These are phyloP conservation scores for Acanthacorydalis orientalis DNA, from an alignment of 2,888 invertebrate genomes.

Conservation along the genomic window DNA sequence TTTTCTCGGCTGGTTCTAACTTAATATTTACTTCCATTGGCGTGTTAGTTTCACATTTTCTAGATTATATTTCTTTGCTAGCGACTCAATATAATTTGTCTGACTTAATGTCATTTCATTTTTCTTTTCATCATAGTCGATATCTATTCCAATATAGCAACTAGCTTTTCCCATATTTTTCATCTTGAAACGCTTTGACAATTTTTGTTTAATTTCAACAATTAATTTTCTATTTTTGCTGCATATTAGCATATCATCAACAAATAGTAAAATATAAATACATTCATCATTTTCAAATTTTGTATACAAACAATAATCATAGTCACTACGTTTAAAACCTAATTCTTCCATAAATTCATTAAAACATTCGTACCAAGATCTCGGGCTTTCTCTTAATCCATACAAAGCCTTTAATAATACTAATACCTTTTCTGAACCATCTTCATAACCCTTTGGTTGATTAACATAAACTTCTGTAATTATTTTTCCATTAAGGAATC, in stretches of 20 bases:
- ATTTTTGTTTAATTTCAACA: neutral
- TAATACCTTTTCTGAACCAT: conserved; percentile 8
- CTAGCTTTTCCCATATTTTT: conserved; percentile 1
- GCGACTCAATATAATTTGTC: conserved; percentile 12
- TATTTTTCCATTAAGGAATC: conserved; percentile 10
- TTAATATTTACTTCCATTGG: conserved; percentile 17
- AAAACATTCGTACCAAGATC: conserved; percentile 12
- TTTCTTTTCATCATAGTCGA: conserved; percentile 10
- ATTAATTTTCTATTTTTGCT: neutral
- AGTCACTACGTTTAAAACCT: conserved; percentile 7
- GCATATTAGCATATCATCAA: conserved; percentile 7
- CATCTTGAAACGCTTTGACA: conserved; percentile 2
- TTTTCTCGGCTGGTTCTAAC: conserved; percentile 9
- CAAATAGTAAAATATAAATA: conserved; percentile 6
- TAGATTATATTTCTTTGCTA: conserved; percentile 13
- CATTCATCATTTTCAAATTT: neutral
- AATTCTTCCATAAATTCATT: conserved; percentile 9
- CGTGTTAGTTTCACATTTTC: conserved; percentile 13
- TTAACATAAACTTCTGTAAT: conserved; percentile 9
- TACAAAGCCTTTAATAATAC: conserved; percentile 11
- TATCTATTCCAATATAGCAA: conserved; percentile 14
- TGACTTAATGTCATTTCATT: conserved; percentile 14
- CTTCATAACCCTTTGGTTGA: conserved; percentile 10
- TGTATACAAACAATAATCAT: conserved; percentile 8
- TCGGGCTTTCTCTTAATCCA: conserved; percentile 12